These are phyloP conservation scores for Nemotelus nigrinus DNA, from an alignment of 2,888 invertebrate genomes.

Conservation along the genomic window DNA sequence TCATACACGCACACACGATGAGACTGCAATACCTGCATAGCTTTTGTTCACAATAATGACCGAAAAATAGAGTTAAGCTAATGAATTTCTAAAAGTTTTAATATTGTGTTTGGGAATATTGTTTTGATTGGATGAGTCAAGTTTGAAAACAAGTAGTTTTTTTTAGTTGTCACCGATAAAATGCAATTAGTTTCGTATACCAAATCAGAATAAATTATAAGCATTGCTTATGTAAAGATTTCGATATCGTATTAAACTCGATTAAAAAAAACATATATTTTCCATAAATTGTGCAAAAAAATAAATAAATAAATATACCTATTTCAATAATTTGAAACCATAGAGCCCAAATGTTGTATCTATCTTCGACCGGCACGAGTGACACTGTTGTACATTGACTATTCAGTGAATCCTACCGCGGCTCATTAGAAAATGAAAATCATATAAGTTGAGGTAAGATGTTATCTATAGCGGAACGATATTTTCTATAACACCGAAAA, in stretches of 20 bases:
- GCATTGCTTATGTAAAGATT: no score
- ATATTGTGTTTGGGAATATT: conserved; percentile 22
- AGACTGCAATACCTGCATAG: no score
- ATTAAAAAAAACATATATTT: not conserved
- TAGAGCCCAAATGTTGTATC: conserved; percentile 21
- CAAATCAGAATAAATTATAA: no score
- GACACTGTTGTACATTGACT: conserved; percentile 10
- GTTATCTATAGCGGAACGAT: conserved; percentile 18
- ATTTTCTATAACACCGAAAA: not conserved
- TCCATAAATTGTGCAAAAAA: conserved; percentile 16
- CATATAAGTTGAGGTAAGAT: conserved; percentile 34
- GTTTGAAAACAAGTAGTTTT: no score
- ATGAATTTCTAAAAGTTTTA: conserved; percentile 31
- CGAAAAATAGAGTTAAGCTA: not conserved
- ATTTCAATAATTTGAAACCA: conserved; percentile 19
- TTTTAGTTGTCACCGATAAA: no score
- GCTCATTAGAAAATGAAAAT: conserved; percentile 6
- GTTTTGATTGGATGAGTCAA: no score
- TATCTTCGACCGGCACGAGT: conserved; percentile 28
- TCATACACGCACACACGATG: not conserved
- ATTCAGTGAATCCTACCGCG: conserved; percentile 20
- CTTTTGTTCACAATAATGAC: no score
- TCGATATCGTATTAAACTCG: conserved; percentile 31
- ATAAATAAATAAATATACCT: not conserved
- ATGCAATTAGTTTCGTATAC: no score